phyloP scores from a whole-genome alignment of 2,113 vertebrate species.

The Romanogobio albipinnatus region DNA sequence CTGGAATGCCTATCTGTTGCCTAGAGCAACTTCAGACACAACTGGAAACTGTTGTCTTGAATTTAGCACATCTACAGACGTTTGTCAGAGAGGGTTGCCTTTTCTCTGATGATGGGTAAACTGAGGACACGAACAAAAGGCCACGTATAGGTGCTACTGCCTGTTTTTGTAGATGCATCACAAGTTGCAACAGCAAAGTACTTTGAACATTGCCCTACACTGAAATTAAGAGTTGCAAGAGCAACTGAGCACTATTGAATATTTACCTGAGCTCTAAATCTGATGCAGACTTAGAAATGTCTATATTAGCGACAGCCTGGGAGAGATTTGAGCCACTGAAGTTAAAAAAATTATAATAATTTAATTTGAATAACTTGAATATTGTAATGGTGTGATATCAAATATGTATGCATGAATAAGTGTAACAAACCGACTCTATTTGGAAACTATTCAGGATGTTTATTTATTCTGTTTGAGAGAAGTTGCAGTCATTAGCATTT shows the following conservation, averaged over 20 bases:
- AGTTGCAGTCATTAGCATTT: slow-evolving; percentile 28
- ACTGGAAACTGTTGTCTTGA: neutral
- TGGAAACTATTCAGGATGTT: slow-evolving; percentile 23
- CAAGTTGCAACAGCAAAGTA: neutral
- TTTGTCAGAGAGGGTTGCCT: neutral
- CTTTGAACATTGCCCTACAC: neutral
- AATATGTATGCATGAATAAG: slow-evolving; percentile 16
- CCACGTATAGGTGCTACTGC: neutral
- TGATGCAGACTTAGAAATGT: slow-evolving; percentile 9
- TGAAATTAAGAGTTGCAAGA: neutral
- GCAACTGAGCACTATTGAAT: neutral
- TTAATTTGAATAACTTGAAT: neutral
- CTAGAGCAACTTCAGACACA: slow-evolving; percentile 20
- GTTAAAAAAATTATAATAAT: neutral
- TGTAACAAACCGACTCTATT: neutral
- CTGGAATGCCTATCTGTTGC: neutral
- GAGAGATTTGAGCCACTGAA: neutral
- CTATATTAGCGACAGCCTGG: neutral
- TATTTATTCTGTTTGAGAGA: slow-evolving; percentile 25
- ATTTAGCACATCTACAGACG: neutral
- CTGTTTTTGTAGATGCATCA: neutral
- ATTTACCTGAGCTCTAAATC: neutral
- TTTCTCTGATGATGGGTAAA: neutral
- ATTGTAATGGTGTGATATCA: neutral
- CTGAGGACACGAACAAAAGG: neutral